Percentiles rank a stretch among this genome's conserved stretches.
These are phyloP conservation scores for Trichosurus vulpecula DNA, from an alignment of 2,797 vertebrate genomes.

Conservation along the genomic window DNA sequence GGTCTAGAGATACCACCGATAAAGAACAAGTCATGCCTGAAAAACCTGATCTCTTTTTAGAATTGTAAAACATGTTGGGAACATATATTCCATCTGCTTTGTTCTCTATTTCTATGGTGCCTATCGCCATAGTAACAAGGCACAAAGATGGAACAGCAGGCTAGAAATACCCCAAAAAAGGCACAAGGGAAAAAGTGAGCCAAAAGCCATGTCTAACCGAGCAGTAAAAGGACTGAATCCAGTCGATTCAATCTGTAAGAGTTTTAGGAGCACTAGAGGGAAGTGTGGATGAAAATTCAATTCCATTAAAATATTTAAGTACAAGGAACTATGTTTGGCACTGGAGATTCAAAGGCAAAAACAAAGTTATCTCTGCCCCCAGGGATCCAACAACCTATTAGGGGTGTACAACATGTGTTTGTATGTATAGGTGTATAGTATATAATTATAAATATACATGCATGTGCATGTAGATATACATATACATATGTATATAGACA, in stretches of 20 bases:
- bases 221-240: slow-evolving; percentile 17
- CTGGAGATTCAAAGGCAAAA: neutral
- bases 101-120: slow-evolving; percentile 69
- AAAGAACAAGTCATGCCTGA: slow-evolving; percentile 21
- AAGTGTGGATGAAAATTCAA: slow-evolving; percentile 9
- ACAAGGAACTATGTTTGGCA: neutral
- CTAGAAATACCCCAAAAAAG: slow-evolving; percentile 59
- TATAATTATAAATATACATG: neutral
- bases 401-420: neutral
- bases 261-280: neutral
- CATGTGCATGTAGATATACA: neutral
- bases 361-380: neutral
- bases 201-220: slow-evolving; percentile 35
- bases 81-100: slow-evolving; percentile 65
- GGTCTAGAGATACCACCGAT: slow-evolving; percentile 4
- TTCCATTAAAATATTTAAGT: neutral
- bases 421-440: neutral
- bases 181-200: neutral
- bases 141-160: slow-evolving; percentile 56
- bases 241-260: slow-evolving; percentile 24
- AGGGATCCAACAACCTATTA: neutral
- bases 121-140: slow-evolving; percentile 74
- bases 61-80: slow-evolving; percentile 49
- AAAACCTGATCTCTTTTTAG: slow-evolving; percentile 59
- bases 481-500: neutral